phyloP scores from a whole-genome alignment of 1,140 invertebrate genomes.

The Propsilocerus akamusi region DNA sequence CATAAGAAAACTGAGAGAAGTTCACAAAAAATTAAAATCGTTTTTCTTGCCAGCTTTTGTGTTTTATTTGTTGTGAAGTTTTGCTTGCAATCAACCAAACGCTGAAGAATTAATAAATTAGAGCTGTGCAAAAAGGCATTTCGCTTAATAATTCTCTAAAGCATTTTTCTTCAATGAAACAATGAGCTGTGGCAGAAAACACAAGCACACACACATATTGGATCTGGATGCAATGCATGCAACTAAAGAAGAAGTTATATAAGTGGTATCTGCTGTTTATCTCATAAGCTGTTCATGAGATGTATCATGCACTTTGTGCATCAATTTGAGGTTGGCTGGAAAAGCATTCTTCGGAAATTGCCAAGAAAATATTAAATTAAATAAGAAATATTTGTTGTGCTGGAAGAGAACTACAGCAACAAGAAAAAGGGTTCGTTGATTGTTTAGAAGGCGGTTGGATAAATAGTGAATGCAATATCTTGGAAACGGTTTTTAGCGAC shows the following conservation, averaged over 20 bases:
- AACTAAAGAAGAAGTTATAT: neutral
- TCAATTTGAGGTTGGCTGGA: neutral
- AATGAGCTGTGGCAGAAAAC: neutral
- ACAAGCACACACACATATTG: neutral
- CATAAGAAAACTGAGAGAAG: neutral
- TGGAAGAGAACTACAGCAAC: neutral
- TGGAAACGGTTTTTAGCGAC: too few relatives aligned
- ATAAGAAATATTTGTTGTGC: neutral
- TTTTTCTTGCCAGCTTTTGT: neutral
- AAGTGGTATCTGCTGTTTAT: constrained; percentile 1
- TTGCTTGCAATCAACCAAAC: neutral
- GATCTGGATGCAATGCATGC: neutral
- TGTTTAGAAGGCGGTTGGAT: neutral
- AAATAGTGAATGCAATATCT: neutral
- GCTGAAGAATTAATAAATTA: neutral
- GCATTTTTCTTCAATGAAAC: neutral
- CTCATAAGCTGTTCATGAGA: neutral
- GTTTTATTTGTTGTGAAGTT: neutral
- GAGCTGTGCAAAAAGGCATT: neutral
- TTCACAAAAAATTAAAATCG: neutral
- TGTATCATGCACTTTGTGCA: neutral
- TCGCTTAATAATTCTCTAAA: neutral
- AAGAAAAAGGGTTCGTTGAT: neutral
- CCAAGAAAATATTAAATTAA: neutral
- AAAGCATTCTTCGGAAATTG: neutral